phyloP scores from a whole-genome alignment of 2,888 invertebrate species.

The Cheilosia impressa region DNA sequence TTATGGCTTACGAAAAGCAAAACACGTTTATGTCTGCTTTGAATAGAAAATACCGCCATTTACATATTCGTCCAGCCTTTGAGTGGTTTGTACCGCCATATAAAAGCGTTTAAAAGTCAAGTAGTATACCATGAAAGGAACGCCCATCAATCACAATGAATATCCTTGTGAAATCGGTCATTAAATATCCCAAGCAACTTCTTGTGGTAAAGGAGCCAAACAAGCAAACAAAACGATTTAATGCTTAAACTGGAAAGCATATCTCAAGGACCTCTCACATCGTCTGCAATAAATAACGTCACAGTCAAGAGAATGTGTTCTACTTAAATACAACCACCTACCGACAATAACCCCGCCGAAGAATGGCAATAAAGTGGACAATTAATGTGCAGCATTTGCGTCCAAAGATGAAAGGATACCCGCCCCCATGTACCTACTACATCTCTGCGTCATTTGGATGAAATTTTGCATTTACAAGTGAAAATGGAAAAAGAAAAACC shows the following conservation, averaged over 20 bases:
- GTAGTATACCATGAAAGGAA: constrained; percentile 31
- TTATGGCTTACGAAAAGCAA: too few species aligned
- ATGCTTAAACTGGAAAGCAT: constrained; percentile 43
- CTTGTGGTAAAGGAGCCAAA: background rate
- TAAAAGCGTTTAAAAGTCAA: constrained; percentile 9
- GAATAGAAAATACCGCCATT: background rate
- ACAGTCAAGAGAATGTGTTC: constrained; percentile 42
- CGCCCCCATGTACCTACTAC: too few species aligned
- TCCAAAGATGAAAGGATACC: background rate
- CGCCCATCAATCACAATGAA: constrained; percentile 53
- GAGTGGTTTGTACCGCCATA: background rate
- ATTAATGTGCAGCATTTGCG: constrained; percentile 60
- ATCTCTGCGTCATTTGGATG: constrained; percentile 21
- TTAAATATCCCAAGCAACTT: constrained; percentile 48
- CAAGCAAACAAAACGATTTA: constrained; percentile 13
- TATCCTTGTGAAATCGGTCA: constrained; percentile 59
- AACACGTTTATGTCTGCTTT: too few species aligned
- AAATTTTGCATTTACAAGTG: constrained; percentile 50
- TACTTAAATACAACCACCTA: constrained; percentile 2
- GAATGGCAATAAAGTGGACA: constrained; percentile 62
- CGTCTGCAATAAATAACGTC: constrained; percentile 45
- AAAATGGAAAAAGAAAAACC: constrained; percentile 27
- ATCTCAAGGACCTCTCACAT: constrained; percentile 24
- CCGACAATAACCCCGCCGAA: background rate
- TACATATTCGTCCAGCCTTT: background rate